phyloP scores from a whole-genome alignment of 2,888 invertebrate genomes.

The Temnothorax unifasciatus region DNA sequence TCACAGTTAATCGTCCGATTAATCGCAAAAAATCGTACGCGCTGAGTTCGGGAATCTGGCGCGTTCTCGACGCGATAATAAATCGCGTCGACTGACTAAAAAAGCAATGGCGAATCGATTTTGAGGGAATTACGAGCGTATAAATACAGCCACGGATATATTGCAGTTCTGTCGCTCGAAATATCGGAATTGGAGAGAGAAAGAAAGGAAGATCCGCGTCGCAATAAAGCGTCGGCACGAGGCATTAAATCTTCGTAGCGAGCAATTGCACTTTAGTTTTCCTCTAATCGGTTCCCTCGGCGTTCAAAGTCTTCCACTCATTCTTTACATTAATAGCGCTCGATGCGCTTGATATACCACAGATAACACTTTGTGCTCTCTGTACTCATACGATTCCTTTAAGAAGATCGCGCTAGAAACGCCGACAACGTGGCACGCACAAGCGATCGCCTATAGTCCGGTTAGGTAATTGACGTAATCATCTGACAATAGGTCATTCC shows the following conservation, averaged over 20 bases:
- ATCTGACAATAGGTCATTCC: constrained; percentile 47
- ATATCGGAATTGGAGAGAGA: neutral
- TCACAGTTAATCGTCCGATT: neutral
- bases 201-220: neutral
- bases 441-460: constrained; percentile 11
- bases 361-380: neutral
- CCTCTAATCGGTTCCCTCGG: neutral
- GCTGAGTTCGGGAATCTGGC: neutral
- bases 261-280: neutral
- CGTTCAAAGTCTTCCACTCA: neutral
- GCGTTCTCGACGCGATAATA: neutral
- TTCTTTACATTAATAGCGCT: neutral
- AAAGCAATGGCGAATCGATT: neutral
- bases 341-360: neutral
- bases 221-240: neutral
- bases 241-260: neutral
- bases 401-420: neutral
- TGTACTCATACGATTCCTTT: neutral
- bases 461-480: constrained; percentile 56
- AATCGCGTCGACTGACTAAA: neutral
- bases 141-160: neutral
- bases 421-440: neutral
- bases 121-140: neutral
- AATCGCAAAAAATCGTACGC: neutral
- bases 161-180: neutral